Evolutionary conservation across 35 echinoderm and acorn worm genomes (phyloP), one percentile per base, ranked within the genome.

Genomic region (Chiridota heheva): DNA sequence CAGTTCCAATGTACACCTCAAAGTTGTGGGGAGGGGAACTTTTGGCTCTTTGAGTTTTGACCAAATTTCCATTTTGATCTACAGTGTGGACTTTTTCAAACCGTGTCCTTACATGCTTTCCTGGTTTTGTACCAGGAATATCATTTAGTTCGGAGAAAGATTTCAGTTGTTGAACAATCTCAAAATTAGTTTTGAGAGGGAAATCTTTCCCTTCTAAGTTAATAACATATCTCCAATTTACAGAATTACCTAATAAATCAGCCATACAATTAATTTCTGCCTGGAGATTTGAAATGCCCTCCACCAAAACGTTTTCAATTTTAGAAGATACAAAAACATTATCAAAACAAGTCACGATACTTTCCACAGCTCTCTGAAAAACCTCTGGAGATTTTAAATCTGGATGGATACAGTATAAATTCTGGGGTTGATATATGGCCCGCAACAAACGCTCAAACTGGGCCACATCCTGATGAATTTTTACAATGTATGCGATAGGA

Each of bases 251-350:
- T 5, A 22, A 60, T 10, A 93, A 57, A 42, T 93, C 90, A 13
- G 47, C 39, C 90, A 93, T 93, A 40, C 90, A 93, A 41, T 88
- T 88, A 45, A 89, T 59, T 48, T 93, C 80, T 3, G 90, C 90
- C 44, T 37, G 46, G 1, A 92, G 59, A 6, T 68, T 64, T 17
- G 65, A 32, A 48, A 65, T 71, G 13, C 58, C 69, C 3, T 38
- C 84, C 36, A 82, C 82, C 24, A 48, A 40, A 22, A 93, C 90
- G 13, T 69, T 56, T 47, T 82, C 90, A 7, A 83, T 44, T 42
- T 83, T 74, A 0, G 84, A 93, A 17, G 67, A 41, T 26, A 93
- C 42, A 36, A 93, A 88, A 22, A 93, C 90, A 28, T 93, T 93
- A 40, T 57, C 58, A 34, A 93, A 93, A 49, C 90, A 93, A 27